Conservation (phyloP, 1,140 invertebrate species). For the Cotesia glomerata region DNA sequence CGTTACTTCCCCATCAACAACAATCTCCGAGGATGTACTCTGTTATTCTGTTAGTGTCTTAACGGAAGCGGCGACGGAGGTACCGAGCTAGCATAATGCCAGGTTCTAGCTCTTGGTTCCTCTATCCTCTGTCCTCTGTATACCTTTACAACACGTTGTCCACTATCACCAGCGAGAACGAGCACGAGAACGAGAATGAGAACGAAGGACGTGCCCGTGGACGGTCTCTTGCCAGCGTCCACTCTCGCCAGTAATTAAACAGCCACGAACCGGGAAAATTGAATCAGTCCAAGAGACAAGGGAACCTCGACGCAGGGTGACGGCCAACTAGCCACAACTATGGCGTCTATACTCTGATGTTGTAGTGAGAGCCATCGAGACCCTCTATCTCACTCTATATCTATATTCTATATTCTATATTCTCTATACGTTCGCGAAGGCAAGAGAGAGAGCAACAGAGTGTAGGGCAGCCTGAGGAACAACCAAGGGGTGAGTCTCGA, state of each 20-base stretch:
- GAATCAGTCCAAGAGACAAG: slow-evolving; percentile 64
- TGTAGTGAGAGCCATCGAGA: slow-evolving; percentile 37
- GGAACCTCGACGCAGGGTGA: slow-evolving; percentile 61
- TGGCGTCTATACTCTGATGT: slow-evolving; percentile 45
- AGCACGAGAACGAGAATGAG: slow-evolving; percentile 21
- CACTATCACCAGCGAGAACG: slow-evolving; percentile 30
- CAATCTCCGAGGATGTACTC: slow-evolving; percentile 58
- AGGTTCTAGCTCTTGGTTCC: too few species aligned
- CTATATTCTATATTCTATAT: not conserved
- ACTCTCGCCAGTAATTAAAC: slow-evolving; percentile 63
- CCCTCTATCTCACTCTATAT: not conserved
- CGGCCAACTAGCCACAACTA: slow-evolving; percentile 62
- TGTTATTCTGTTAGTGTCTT: slow-evolving; percentile 62
- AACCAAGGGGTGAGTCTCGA: slow-evolving; percentile 21
- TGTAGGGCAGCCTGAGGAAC: not conserved
- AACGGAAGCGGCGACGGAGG: slow-evolving; percentile 43
- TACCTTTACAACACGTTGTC: slow-evolving; percentile 27
- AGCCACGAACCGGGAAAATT: slow-evolving; percentile 62
- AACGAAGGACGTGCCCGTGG: not conserved
- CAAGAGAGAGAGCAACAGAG: not conserved
- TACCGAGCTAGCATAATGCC: not conserved
- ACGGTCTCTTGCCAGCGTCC: slow-evolving; percentile 44
- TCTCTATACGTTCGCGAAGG: too few species aligned
- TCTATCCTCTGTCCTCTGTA: not conserved
- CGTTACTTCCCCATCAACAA: slow-evolving; percentile 63